These are phyloP conservation scores for Todiramphus saurophagus DNA, from an alignment of 2,113 vertebrate species.

Conservation along the genomic window DNA sequence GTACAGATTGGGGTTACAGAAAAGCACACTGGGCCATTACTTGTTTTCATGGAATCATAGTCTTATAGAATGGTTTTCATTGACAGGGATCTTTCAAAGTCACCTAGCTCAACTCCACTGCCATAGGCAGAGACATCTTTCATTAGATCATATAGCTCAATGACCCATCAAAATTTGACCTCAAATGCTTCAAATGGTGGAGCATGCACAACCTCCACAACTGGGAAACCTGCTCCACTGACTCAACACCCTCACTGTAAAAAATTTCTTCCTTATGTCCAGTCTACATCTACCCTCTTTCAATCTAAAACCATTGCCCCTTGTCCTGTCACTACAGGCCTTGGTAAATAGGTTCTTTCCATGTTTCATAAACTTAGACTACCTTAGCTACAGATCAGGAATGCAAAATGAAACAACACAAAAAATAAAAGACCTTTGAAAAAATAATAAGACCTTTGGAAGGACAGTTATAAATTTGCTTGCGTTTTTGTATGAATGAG, in stretches of 20 bases:
- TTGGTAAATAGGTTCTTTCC: neutral
- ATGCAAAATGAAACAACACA: neutral
- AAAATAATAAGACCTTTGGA: rapidly evolving
- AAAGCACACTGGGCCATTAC: neutral
- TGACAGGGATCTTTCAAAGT: neutral
- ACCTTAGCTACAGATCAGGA: neutral
- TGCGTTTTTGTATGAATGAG: neutral
- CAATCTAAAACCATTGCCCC: neutral
- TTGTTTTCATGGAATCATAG: neutral
- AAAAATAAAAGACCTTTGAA: too few relatives aligned
- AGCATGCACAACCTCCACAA: neutral
- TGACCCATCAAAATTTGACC: neutral
- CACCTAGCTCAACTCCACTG: neutral
- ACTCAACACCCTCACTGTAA: neutral
- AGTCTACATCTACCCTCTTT: neutral
- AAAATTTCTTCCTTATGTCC: neutral
- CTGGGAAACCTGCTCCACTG: neutral
- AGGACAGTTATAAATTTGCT: neutral
- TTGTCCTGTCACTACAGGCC: neutral
- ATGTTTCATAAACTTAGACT: neutral
- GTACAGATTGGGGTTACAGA: neutral
- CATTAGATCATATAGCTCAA: neutral
- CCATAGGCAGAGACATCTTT: neutral
- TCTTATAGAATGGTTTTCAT: neutral
- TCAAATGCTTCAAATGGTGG: neutral